These are phyloP conservation scores for Caenorhabditis plicata DNA, from an alignment of 2,888 invertebrate species.

Conservation along the genomic window DNA sequence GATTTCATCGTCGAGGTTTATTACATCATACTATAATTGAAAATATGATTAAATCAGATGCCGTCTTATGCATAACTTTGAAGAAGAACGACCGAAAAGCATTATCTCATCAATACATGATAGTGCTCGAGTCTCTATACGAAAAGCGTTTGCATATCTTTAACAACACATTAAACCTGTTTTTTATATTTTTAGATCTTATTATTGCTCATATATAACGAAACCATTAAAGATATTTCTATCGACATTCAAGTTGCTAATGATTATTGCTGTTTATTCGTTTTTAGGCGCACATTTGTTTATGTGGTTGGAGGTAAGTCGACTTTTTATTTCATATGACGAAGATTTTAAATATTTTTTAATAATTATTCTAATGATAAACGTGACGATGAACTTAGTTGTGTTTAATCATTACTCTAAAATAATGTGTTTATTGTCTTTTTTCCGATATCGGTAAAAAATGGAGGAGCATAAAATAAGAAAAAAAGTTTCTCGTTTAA, in stretches of 20 bases:
- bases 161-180: constrained; percentile 1
- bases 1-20: constrained; percentile 25
- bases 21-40: neutral
- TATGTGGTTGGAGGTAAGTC: constrained; percentile 54
- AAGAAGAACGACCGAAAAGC: constrained; percentile 35
- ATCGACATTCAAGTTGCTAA: constrained; percentile 36
- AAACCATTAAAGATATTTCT: constrained; percentile 27
- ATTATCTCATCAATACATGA: constrained; percentile 29
- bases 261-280: constrained; percentile 55
- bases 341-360: no score
- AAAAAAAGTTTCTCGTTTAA: no score
- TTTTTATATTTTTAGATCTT: constrained; percentile 20
- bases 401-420: no score
- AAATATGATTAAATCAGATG: constrained; percentile 12
- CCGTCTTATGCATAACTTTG: constrained; percentile 38
- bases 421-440: no score
- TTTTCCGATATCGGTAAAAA: no score
- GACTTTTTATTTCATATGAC: neutral
- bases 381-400: no score
- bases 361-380: no score
- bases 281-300: constrained; percentile 60
- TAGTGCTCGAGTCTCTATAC: constrained; percentile 27
- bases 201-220: constrained; percentile 30
- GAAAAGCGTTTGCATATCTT: constrained; percentile 32
- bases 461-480: no score